phyloP scores from a whole-genome alignment of 2,888 invertebrate genomes.

The Drosophila sordidula region DNA sequence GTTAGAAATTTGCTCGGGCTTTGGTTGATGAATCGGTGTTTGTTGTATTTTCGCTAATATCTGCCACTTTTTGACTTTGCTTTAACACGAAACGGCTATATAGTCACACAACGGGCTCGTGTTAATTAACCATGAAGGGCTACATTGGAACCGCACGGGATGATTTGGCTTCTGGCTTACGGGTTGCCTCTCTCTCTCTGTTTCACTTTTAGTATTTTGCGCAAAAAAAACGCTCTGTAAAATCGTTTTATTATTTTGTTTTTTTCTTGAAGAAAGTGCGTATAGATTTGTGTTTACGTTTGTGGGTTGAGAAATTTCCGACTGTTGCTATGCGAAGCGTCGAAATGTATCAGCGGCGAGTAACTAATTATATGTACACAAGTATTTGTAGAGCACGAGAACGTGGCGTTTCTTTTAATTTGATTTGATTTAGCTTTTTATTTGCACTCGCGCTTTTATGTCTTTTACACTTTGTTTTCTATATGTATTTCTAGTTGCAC shows the following conservation, averaged over 20 bases:
- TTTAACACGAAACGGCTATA: slow-evolving; percentile 82
- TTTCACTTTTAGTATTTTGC: not conserved
- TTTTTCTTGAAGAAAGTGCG: slow-evolving; percentile 26
- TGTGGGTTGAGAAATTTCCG: not conserved
- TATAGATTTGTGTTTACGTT: slow-evolving; percentile 13
- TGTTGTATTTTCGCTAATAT: slow-evolving; percentile 41
- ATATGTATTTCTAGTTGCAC: slow-evolving; percentile 70
- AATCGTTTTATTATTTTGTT: not conserved
- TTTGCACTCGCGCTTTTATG: slow-evolving; percentile 30
- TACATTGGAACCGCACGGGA: slow-evolving; percentile 80
- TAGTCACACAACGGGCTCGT: slow-evolving; percentile 81
- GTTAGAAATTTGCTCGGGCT: slow-evolving; percentile 21
- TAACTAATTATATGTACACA: slow-evolving; percentile 62
- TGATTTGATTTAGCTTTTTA: slow-evolving; percentile 27
- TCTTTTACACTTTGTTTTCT: slow-evolving; percentile 17
- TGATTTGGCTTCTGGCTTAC: slow-evolving; percentile 31
- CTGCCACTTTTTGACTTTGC: slow-evolving; percentile 35
- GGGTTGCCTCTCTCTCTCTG: slow-evolving; percentile 20
- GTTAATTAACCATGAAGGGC: slow-evolving; percentile 80
- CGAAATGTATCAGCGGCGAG: slow-evolving; percentile 50
- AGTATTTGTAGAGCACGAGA: slow-evolving; percentile 55
- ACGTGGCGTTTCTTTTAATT: slow-evolving; percentile 66
- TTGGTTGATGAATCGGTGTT: slow-evolving; percentile 24
- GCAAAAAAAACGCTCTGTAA: not conserved
- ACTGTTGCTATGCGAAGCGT: slow-evolving; percentile 61